phyloP scores from a whole-genome alignment of 2,113 vertebrate genomes.

The Oryzias woworae region DNA sequence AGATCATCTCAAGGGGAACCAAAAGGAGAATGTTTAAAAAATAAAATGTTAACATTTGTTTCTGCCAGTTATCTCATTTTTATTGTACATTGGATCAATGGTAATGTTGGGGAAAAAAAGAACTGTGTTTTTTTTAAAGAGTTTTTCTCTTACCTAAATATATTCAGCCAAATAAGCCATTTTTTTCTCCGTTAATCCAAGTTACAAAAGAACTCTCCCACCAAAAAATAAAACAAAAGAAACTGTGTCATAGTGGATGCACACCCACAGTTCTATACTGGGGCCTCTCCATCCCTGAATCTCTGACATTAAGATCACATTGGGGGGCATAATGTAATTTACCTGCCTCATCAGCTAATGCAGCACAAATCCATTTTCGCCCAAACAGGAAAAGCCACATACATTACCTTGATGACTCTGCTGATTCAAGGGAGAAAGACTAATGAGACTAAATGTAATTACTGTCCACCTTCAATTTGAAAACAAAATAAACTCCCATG shows the following conservation, averaged over 20 bases:
- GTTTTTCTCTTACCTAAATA: too few species aligned
- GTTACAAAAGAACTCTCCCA: neutral
- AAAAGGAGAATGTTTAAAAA: too few species aligned
- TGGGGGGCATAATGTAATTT: conserved; percentile 79
- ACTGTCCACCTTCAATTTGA: conserved; percentile 69
- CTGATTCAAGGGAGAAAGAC: conserved; percentile 68
- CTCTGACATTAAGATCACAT: conserved; percentile 80
- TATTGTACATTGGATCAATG: too few species aligned
- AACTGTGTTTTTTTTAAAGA: too few species aligned
- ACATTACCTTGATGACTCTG: conserved; percentile 78
- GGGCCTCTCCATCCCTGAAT: conserved; percentile 61
- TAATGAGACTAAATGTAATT: conserved; percentile 81
- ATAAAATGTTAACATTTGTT: too few species aligned
- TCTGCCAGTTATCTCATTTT: too few species aligned
- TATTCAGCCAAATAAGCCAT: too few species aligned
- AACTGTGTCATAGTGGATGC: conserved; percentile 12
- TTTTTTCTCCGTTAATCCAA: conserved; percentile 3
- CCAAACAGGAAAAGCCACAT: conserved; percentile 76
- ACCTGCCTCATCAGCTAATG: conserved; percentile 83
- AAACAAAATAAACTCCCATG: conserved; percentile 68
- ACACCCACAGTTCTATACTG: conserved; percentile 41
- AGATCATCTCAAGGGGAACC: too few species aligned
- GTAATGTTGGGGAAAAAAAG: too few species aligned
- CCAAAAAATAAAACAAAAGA: neutral
- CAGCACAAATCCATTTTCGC: conserved; percentile 79